Percentiles rank a stretch among this genome's conserved stretches.
These are phyloP conservation scores for Hormiphora californensis DNA, from an alignment of 37 sponge, comb jelly and placozoan species.

Conservation along the genomic window DNA sequence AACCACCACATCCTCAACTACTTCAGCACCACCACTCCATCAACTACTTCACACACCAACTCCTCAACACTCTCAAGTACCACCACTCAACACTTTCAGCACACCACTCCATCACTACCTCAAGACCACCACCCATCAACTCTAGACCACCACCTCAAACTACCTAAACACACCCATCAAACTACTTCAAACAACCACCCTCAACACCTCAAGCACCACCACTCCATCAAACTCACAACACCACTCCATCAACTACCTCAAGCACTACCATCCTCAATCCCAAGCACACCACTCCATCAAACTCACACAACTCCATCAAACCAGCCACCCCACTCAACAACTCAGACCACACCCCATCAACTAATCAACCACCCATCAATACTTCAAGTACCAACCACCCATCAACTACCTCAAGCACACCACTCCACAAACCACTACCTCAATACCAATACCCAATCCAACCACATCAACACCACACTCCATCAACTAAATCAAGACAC, in stretches of 20 bases:
- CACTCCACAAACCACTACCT: too few species aligned
- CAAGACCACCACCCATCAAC: neutral
- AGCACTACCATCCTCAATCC: neutral
- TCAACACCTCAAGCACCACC: conserved; percentile 10
- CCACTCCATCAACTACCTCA: neutral
- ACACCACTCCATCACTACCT: neutral
- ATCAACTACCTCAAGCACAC: conserved; percentile 4
- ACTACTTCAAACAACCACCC: neutral
- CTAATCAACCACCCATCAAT: neutral
- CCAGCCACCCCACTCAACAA: neutral
- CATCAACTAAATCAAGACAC: too few species aligned
- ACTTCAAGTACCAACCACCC: neutral
- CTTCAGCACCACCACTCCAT: neutral
- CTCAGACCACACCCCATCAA: neutral
- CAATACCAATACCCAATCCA: too few species aligned
- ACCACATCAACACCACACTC: too few species aligned
- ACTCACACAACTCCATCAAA: conserved; percentile 12
- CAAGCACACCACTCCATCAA: too few species aligned
- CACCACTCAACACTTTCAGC: neutral
- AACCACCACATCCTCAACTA: neutral
- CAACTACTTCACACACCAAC: neutral
- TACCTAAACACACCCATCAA: neutral
- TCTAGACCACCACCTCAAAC: neutral
- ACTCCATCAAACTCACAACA: conserved; percentile 6
- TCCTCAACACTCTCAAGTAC: neutral